Base-by-base conservation (phyloP, 2,888 invertebrate species). In the Liopterus haemorrhoidalis region DNA sequence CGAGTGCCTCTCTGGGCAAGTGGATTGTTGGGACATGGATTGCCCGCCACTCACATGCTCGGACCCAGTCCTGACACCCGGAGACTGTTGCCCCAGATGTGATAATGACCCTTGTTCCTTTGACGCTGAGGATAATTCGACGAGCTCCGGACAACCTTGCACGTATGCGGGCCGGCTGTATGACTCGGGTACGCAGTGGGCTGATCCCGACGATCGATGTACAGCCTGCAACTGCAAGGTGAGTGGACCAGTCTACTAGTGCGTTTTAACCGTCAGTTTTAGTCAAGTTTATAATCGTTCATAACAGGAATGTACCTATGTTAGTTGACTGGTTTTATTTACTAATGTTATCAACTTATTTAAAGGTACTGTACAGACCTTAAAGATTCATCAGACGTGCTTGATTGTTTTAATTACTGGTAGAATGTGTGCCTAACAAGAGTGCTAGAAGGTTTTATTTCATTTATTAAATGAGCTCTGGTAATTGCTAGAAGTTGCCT, bases 1-100 rank as follows among this genome's bases (percentile, higher is more conserved):
- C 74, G 89, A 91, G 73, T 92, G 92, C 70, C 74, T 88, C 82
- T 75, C 84, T 60, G 90, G 90, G 38, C 87, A 90, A 70, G 81
- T 86, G 57, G 90, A 90, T 73, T 91, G 91, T 66, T 89, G 87
- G 86, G 83, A 85, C 61, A 75, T 88, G 66, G 82, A 84, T 65
- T 91, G 91, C 68, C 88, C 86, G 57, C 78, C 78, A 36, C 68
- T 80, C 41, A 70, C 74, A 41, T 84, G 84, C 63, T 69, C 72
- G 48, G 75, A 78, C 55, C 78, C 80, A 3, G 70, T 80, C 28
- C 74, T 77, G 54, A 71, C 72, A 49, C 73, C 76, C 8, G 81
- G 79, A 4, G 82, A 80, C 70, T 88, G 82, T 68, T 85, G 81
- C 66, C 78, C 77, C 22, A 74, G 80, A 45, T 83, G 82, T 66